A percentile compares a stretch with the other conserved stretches of the same genome.
Evolutionary conservation across 2,797 vertebrate genomes (phyloP).

Genomic region (Diplodus puntazzo): DNA sequence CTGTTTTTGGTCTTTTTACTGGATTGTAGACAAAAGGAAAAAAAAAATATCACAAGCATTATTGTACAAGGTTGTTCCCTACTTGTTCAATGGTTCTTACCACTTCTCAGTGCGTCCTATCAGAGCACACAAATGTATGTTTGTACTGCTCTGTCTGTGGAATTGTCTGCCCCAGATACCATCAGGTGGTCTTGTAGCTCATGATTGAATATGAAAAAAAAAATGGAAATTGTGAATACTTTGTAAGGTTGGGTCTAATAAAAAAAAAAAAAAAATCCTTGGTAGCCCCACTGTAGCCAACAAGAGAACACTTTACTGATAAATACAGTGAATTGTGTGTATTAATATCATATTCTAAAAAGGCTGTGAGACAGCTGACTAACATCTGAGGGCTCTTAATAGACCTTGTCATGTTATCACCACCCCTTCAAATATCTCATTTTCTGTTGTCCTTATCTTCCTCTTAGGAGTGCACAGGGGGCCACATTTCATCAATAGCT

Average conservation of each 20-base stretch:
- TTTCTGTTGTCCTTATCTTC: constrained; percentile 72
- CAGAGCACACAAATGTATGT: constrained; percentile 20
- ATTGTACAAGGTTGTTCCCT: neutral
- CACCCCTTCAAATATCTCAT: constrained; percentile 55
- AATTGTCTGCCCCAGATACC: constrained; percentile 28
- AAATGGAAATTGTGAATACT: constrained; percentile 11
- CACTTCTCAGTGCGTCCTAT: neutral
- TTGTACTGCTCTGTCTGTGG: constrained; percentile 24
- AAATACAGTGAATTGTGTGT: neutral
- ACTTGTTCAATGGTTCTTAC: constrained; percentile 1
- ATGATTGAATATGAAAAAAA: constrained; percentile 18
- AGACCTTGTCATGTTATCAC: constrained; percentile 46
- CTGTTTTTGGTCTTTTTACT: neutral
- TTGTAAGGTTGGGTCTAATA: constrained; percentile 12
- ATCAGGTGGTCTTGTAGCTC: constrained; percentile 27
- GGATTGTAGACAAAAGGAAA: constrained; percentile 8
- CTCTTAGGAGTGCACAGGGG: constrained; percentile 39
- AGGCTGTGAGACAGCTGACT: neutral
- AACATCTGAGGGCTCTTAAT: constrained; percentile 39
- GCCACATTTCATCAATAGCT: constrained; percentile 61
- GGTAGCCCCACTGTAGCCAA: neutral
- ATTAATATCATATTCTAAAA: constrained; percentile 1
- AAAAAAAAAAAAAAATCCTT: neutral
- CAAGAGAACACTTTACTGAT: neutral
- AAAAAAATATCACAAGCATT: neutral